phyloP scores from a whole-genome alignment of 2,888 invertebrate species.

The Dorcus hopei region DNA sequence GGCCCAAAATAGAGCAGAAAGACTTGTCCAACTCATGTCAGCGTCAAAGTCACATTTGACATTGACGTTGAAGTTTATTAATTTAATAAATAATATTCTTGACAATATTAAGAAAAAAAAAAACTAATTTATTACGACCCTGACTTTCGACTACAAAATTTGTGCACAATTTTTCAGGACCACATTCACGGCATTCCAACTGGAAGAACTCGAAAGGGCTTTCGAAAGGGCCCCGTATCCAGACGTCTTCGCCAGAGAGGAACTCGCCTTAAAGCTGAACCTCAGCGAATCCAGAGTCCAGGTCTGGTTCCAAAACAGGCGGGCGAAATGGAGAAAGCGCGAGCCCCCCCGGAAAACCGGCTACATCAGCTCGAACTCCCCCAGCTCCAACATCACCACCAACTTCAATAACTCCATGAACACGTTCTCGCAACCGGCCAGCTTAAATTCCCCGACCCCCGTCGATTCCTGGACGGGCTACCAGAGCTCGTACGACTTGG shows the following conservation, averaged over 20 bases:
- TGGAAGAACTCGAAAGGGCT: constrained; percentile 89
- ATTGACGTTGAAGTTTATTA: too few species aligned
- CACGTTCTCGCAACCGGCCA: constrained; percentile 54
- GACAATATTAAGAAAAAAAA: too few species aligned
- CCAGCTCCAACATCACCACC: constrained; percentile 57
- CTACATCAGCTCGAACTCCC: constrained; percentile 68
- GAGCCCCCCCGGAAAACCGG: constrained; percentile 90
- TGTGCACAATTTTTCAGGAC: constrained; percentile 60
- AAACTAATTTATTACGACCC: too few species aligned
- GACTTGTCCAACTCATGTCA: too few species aligned
- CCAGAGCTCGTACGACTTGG: constrained; percentile 73
- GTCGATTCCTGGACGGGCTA: constrained; percentile 76
- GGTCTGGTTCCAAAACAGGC: constrained; percentile 87
- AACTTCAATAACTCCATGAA: constrained; percentile 56
- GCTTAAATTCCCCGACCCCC: constrained; percentile 47
- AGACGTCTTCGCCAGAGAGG: constrained; percentile 93
- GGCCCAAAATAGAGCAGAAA: too few species aligned
- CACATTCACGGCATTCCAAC: constrained; percentile 91
- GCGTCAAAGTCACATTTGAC: too few species aligned
- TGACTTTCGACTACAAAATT: too few species aligned
- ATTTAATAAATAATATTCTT: too few species aligned
- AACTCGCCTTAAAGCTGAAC: constrained; percentile 84
- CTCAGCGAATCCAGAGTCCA: constrained; percentile 77
- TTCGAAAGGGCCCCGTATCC: constrained; percentile 96
- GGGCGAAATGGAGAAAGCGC: constrained; percentile 92